Conservation (phyloP, 2,797 vertebrate species). For the Tragelaphus oryx region DNA sequence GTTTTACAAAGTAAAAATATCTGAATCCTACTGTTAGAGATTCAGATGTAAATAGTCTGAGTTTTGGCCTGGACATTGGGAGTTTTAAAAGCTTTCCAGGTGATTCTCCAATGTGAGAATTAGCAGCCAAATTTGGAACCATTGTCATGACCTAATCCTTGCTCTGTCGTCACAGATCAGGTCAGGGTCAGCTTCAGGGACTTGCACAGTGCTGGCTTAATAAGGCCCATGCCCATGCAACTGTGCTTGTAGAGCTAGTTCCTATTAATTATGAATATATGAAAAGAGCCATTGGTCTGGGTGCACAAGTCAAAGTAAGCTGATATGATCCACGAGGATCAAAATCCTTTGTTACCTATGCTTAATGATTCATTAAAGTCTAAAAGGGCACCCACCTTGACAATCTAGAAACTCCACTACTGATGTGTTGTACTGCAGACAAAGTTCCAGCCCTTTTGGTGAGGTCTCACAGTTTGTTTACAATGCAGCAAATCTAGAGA, state of each 20-base stretch:
- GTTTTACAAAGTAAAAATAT: background rate
- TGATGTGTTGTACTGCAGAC: background rate
- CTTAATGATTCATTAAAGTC: background rate
- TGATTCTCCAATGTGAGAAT: background rate
- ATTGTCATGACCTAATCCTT: background rate
- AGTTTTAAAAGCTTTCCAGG: background rate
- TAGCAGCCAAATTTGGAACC: background rate
- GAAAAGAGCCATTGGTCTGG: background rate
- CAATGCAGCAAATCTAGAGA: background rate
- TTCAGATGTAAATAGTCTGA: background rate
- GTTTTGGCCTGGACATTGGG: background rate
- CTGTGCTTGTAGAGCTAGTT: background rate
- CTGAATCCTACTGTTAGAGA: background rate
- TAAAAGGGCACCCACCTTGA: background rate
- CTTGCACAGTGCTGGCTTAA: background rate
- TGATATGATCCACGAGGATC: background rate
- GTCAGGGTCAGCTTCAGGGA: background rate
- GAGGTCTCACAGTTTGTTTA: background rate
- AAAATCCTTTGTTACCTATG: background rate
- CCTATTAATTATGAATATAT: background rate
- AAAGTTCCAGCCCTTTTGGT: background rate
- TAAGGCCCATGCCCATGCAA: background rate
- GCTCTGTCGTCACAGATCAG: background rate
- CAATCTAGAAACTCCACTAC: background rate
- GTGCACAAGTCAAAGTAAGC: background rate